Evolutionary conservation across 2,888 invertebrate genomes (phyloP).

Genomic region (Antheraea assamensis): DNA sequence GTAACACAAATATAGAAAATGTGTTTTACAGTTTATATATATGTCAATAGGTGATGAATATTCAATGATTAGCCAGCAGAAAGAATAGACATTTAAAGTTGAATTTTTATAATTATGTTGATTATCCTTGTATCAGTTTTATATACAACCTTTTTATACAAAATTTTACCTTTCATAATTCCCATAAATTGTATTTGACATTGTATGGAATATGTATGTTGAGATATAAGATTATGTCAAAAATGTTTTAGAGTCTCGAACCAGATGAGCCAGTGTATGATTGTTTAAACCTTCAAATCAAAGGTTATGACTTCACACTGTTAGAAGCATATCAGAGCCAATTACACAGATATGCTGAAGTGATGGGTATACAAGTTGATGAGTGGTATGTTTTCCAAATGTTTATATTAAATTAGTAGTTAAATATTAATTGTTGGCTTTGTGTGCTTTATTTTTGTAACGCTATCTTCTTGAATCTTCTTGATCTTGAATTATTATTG

Average conservation of each 20-base stretch:
- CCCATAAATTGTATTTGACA: neutral
- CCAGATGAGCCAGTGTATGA: conserved; percentile 88
- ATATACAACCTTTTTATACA: neutral
- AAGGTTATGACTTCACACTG: conserved; percentile 90
- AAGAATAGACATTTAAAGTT: neutral
- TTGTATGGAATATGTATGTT: neutral
- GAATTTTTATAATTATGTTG: neutral
- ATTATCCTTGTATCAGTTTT: neutral
- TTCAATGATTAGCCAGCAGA: neutral
- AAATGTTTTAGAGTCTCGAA: conserved; percentile 79
- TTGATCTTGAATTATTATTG: too few species aligned
- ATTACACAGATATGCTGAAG: conserved; percentile 87
- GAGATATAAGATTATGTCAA: neutral
- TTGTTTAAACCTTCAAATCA: conserved; percentile 89
- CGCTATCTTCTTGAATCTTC: too few species aligned
- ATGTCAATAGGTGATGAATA: neutral
- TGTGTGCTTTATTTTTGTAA: neutral
- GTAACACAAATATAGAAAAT: neutral
- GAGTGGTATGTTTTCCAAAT: conserved; percentile 80
- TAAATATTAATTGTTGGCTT: neutral
- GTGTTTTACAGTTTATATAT: neutral
- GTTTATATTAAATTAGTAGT: neutral
- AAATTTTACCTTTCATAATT: too few species aligned
- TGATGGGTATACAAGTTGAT: conserved; percentile 89
- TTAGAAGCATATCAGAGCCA: conserved; percentile 91